Evolutionary conservation across 2,888 invertebrate genomes (phyloP), one percentile per base, ranked within the genome.

Genomic region (Agonopterix heracliana): DNA sequence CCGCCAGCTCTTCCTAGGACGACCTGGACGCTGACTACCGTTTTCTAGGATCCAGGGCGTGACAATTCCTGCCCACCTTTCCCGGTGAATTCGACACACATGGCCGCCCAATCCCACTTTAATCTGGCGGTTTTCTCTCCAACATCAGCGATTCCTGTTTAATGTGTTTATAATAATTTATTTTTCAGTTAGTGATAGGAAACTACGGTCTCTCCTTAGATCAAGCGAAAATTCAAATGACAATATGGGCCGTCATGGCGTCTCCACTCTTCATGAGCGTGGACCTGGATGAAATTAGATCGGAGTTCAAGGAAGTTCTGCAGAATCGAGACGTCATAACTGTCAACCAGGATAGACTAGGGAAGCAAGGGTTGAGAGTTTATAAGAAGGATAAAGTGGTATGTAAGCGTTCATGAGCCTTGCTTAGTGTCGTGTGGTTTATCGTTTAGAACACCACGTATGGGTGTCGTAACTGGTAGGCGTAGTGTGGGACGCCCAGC

Each of bases 211-310:
- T 43, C n/a, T 43, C 43, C 0, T 5, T 43, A 17, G 43, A n/a
- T 7, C 43, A 43, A 43, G 43, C 43, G 3, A 8, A 34, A 43
- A 26, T 43, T 2, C 43, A 43, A 13, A 43, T 43, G 43, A 34
- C 43, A 10, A 10, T 43, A 5, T 43, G 43, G 43, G 43, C 43
- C 4, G 34, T 45, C 12, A 45, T 49, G 45, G 49, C 49, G 9
- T 13, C 49, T n/a, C 49, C 49, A 7, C 26, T 49, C 3, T 45
- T 48, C 8, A 48, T 48, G 41, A 48, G 48, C 34, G 45, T 41
- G 11, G 48, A 48, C 35, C 26, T 48, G 17, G 48, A 44, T n/a
- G 41, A 11, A 9, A 45, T 48, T 7, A 26, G 45, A 9, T 40
- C 44, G 3, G 48, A 48, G 26, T 48, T 45, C n/a, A 48, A 45